Conservation (phyloP, 2,113 vertebrate genomes). For the Onychostruthus taczanowskii region DNA sequence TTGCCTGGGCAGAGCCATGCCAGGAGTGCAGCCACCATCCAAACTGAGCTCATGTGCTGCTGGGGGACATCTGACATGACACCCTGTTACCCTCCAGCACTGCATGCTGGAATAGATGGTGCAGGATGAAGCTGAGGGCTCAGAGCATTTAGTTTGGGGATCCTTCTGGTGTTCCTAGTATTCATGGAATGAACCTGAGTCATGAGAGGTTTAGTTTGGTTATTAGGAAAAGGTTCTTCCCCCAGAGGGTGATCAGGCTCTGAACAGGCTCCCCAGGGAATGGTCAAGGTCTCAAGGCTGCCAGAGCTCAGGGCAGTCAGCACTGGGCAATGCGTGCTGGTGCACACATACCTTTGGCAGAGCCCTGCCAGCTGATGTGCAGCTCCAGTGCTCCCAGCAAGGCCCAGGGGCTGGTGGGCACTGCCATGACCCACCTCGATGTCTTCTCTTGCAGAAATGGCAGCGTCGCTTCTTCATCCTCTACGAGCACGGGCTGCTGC, state of each 20-base stretch:
- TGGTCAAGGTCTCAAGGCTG: not conserved
- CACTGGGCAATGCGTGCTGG: not conserved
- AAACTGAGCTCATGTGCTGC: not conserved
- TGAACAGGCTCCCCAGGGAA: not conserved
- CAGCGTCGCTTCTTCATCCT: conserved; percentile 95
- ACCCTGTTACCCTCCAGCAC: not conserved
- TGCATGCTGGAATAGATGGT: not conserved
- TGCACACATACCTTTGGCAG: not conserved
- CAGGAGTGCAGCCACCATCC: not conserved
- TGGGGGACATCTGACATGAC: not conserved
- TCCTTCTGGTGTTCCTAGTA: not conserved
- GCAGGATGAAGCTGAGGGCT: not conserved
- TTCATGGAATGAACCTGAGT: not conserved
- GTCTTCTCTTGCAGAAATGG: conserved; percentile 86
- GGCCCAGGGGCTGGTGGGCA: not conserved
- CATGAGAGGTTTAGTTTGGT: not conserved
- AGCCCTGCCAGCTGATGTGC: not conserved
- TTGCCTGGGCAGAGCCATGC: not conserved
- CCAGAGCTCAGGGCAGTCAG: not conserved
- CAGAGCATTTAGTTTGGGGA: not conserved
- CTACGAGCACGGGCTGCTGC: conserved; percentile 91
- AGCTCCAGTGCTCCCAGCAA: not conserved
- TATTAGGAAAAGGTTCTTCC: not conserved
- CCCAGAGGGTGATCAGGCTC: not conserved
- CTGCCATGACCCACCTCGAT: not conserved